phyloP scores from a whole-genome alignment of 2,113 vertebrate genomes.

The Macquaria australasica region DNA sequence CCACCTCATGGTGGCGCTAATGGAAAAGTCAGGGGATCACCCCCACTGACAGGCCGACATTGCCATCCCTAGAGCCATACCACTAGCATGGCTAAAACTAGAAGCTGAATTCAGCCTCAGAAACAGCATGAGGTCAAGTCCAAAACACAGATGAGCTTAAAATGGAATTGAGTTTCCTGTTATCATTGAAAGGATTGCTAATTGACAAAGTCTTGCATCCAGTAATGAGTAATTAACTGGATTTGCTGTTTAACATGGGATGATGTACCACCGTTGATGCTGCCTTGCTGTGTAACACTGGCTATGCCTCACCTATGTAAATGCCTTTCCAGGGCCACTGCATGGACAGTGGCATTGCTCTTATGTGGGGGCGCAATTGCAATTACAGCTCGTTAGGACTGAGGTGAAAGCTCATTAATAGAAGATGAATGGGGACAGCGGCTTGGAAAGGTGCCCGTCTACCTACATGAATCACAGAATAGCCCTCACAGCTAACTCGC shows the following conservation, averaged over 20 bases:
- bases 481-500: conserved; percentile 27
- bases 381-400: conserved; percentile 81
- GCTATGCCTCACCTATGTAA: conserved; percentile 48
- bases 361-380: conserved; percentile 24
- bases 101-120: background rate
- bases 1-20: background rate
- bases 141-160: conserved; percentile 10
- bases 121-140: background rate
- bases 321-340: conserved; percentile 39
- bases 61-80: background rate
- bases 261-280: conserved; percentile 43
- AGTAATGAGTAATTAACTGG: conserved; percentile 54
- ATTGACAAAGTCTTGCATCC: conserved; percentile 36
- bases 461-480: conserved; percentile 64
- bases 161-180: conserved; percentile 20
- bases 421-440: conserved; percentile 76
- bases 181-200: conserved; percentile 31
- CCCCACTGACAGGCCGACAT: background rate
- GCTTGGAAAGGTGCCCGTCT: conserved; percentile 68
- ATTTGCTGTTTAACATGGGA: conserved; percentile 49
- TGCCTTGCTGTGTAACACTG: conserved; percentile 22
- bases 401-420: conserved; percentile 82
- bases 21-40: background rate
- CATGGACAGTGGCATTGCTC: conserved; percentile 69
- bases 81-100: background rate